Conservation (phyloP, 2,113 vertebrate species). For the Beaufortia kweichowensis region DNA sequence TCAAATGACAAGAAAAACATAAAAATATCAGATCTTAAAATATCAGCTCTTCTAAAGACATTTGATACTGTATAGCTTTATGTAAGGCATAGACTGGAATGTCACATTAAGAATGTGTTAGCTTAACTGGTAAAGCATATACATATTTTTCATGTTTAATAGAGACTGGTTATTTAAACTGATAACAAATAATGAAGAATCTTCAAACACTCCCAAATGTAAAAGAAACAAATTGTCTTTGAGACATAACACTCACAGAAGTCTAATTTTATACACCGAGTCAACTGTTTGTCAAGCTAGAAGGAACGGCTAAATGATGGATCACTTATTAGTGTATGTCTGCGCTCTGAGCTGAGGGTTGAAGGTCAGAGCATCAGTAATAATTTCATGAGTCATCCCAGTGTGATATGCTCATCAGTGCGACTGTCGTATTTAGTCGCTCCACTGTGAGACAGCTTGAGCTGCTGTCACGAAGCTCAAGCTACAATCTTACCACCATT, state of each 20-base stretch:
- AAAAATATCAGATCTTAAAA: too few species aligned
- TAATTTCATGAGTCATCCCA: constrained; percentile 39
- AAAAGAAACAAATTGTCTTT: not conserved
- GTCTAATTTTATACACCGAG: not conserved
- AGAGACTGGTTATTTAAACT: too few species aligned
- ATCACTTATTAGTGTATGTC: constrained; percentile 19
- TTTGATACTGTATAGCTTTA: too few species aligned
- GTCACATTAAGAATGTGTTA: too few species aligned
- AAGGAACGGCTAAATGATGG: constrained; percentile 21
- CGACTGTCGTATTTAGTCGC: constrained; percentile 3
- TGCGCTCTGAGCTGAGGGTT: constrained; percentile 20
- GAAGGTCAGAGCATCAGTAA: constrained; percentile 22
- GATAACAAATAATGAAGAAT: not conserved
- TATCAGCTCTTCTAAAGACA: too few species aligned
- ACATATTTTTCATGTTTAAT: too few species aligned
- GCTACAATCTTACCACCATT: not conserved
- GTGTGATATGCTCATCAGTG: constrained; percentile 13
- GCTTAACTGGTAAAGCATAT: too few species aligned
- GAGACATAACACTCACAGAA: not conserved
- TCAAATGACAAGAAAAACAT: too few species aligned
- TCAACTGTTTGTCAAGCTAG: not conserved
- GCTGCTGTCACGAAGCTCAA: not conserved
- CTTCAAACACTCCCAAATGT: not conserved
- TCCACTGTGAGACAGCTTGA: constrained; percentile 23
- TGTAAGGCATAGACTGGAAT: too few species aligned